Evolutionary conservation across 1,140 invertebrate species (phyloP).

Genomic region (Apis dorsata): DNA sequence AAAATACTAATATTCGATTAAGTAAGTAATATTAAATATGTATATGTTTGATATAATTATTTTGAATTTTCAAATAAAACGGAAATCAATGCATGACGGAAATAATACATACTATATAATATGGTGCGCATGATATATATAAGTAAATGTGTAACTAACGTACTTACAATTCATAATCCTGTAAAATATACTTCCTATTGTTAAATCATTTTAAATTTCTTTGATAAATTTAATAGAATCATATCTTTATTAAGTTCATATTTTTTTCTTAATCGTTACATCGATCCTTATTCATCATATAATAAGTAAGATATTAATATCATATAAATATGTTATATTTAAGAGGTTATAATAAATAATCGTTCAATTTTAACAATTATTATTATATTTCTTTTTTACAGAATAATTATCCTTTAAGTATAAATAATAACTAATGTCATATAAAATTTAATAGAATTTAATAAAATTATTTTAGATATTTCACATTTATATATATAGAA

Average conservation of each 20-base stretch:
- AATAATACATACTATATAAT: background rate
- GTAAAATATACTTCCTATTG: no score
- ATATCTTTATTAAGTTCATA: no score
- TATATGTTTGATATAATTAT: slow-evolving; percentile 6
- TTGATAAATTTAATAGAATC: background rate
- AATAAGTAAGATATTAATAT: background rate
- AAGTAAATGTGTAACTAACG: background rate
- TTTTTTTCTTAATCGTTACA: background rate
- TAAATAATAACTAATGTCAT: background rate
- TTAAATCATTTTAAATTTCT: background rate
- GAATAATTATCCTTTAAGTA: slow-evolving; percentile 21
- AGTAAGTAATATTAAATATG: background rate
- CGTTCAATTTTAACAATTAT: background rate
- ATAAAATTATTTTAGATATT: slow-evolving; percentile 22
- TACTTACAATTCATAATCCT: background rate
- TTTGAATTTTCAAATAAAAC: background rate
- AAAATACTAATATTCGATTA: background rate
- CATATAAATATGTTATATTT: background rate
- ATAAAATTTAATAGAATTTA: slow-evolving; percentile 1
- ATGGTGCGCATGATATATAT: background rate
- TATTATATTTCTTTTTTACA: background rate
- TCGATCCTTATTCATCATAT: background rate
- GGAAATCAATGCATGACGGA: background rate
- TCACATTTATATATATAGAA: background rate
- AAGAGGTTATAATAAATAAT: slow-evolving; percentile 13